Percentiles rank a stretch among this genome's conserved stretches.
Conservation (phyloP, 1,140 invertebrate genomes). For the Adelges cooleyi region DNA sequence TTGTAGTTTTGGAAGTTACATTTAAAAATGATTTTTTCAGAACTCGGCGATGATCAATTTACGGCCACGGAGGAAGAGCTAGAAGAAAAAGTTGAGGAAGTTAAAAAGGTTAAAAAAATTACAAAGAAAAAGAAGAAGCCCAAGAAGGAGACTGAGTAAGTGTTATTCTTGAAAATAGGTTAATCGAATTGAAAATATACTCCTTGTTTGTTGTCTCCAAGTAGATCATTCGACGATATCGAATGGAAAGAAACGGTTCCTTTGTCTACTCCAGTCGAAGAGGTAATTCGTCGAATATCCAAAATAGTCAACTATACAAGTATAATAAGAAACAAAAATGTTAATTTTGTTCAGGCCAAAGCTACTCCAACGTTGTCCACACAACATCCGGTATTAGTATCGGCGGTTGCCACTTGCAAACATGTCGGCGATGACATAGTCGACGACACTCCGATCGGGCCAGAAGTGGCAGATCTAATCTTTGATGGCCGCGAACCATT, state of each 20-base stretch:
- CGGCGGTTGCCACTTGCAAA: conserved; percentile 49
- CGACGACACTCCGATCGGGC: conserved; percentile 37
- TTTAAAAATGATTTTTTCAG: conserved; percentile 44
- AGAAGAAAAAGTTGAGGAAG: conserved; percentile 33
- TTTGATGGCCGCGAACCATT: conserved; percentile 46
- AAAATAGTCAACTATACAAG: too few species aligned
- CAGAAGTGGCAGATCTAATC: conserved; percentile 43
- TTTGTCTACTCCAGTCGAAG: neutral
- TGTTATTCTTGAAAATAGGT: neutral
- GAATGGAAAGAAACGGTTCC: neutral
- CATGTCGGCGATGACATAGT: conserved; percentile 46
- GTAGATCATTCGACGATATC: neutral
- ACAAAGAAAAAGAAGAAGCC: conserved; percentile 37
- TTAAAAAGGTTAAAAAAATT: conserved; percentile 29
- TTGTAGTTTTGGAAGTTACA: too few species aligned
- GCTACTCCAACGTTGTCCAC: conserved; percentile 44
- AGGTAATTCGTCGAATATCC: neutral
- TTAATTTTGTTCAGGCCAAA: conserved; percentile 32
- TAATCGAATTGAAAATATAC: too few species aligned
- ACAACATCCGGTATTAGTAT: conserved; percentile 47
- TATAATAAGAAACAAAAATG: too few species aligned
- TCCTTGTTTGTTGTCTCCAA: too few species aligned
- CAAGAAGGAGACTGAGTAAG: conserved; percentile 9
- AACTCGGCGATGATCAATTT: neutral
- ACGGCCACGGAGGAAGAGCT: conserved; percentile 38